phyloP scores from a whole-genome alignment of 2,888 invertebrate species.

The Xiphydria camelus region DNA sequence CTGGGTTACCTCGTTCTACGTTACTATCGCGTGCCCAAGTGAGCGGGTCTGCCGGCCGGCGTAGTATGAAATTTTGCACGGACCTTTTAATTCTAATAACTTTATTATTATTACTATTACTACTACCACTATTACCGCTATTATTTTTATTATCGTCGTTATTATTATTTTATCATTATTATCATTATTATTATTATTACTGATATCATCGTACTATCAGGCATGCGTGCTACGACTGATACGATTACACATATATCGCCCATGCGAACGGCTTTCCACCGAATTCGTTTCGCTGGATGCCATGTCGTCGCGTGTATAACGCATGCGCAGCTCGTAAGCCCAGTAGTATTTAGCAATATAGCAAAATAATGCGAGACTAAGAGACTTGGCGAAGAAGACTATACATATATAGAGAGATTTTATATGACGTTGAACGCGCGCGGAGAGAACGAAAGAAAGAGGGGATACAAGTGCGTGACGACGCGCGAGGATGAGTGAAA shows the following conservation, averaged over 20 bases:
- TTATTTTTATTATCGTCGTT: slow-evolving; percentile 6
- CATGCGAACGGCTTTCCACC: too few relatives aligned
- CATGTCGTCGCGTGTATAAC: too few relatives aligned
- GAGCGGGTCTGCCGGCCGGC: slow-evolving; percentile 38
- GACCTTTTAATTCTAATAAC: too few relatives aligned
- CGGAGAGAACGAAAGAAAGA: slow-evolving; percentile 11
- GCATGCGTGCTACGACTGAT: too few relatives aligned
- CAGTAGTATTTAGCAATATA: slow-evolving; percentile 25
- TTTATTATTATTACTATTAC: slow-evolving; percentile 8
- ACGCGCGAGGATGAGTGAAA: slow-evolving; percentile 7
- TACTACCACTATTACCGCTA: not conserved
- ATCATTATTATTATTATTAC: too few relatives aligned
- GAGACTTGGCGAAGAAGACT: slow-evolving; percentile 11
- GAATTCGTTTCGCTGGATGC: too few relatives aligned
- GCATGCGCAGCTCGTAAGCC: slow-evolving; percentile 7
- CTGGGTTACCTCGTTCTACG: slow-evolving; percentile 75
- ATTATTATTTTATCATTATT: slow-evolving; percentile 3
- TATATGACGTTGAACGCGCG: slow-evolving; percentile 15
- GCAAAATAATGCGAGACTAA: slow-evolving; percentile 14
- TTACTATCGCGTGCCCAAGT: slow-evolving; percentile 71
- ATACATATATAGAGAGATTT: slow-evolving; percentile 29
- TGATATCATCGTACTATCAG: too few relatives aligned
- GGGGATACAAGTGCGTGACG: slow-evolving; percentile 1
- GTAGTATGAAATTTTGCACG: slow-evolving; percentile 26
- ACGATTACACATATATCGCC: too few relatives aligned